These are phyloP conservation scores for Epiblema foenella DNA, from an alignment of 2,888 invertebrate genomes.

Conservation along the genomic window DNA sequence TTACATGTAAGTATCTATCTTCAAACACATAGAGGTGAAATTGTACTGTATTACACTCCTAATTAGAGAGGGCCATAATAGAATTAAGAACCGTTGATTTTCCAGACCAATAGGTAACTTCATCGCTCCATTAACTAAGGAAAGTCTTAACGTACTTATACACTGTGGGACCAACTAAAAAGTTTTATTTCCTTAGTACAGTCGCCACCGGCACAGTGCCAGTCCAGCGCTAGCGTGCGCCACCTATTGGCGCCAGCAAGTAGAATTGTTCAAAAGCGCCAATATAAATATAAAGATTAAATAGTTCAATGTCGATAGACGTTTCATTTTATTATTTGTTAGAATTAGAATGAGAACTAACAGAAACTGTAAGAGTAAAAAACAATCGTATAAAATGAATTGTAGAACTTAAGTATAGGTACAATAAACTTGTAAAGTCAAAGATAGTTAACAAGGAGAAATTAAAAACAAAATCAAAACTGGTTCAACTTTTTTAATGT, in stretches of 20 bases:
- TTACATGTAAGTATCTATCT: not conserved
- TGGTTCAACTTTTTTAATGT: not conserved
- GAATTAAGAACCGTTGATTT: slow-evolving; percentile 55
- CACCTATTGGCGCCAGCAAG: too few relatives aligned
- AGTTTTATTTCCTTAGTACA: not conserved
- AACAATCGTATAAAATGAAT: not conserved
- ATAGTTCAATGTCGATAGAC: too few relatives aligned
- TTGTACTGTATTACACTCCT: not conserved
- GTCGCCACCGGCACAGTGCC: too few relatives aligned
- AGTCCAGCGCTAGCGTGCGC: too few relatives aligned
- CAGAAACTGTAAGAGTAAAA: too few relatives aligned
- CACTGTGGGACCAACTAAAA: slow-evolving; percentile 6
- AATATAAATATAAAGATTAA: too few relatives aligned
- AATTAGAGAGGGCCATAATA: slow-evolving; percentile 50
- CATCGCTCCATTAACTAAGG: slow-evolving; percentile 51
- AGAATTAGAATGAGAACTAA: too few relatives aligned
- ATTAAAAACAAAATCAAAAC: not conserved
- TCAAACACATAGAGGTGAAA: not conserved
- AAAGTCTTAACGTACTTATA: slow-evolving; percentile 15
- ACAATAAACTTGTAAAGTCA: not conserved
- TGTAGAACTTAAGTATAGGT: not conserved
- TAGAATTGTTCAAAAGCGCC: too few relatives aligned
- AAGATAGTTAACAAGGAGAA: not conserved
- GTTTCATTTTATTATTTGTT: too few relatives aligned
- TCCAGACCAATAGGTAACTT: slow-evolving; percentile 56